Evolutionary conservation across 2,113 vertebrate genomes (phyloP).

Genomic region (Reinhardtius hippoglossoides): DNA sequence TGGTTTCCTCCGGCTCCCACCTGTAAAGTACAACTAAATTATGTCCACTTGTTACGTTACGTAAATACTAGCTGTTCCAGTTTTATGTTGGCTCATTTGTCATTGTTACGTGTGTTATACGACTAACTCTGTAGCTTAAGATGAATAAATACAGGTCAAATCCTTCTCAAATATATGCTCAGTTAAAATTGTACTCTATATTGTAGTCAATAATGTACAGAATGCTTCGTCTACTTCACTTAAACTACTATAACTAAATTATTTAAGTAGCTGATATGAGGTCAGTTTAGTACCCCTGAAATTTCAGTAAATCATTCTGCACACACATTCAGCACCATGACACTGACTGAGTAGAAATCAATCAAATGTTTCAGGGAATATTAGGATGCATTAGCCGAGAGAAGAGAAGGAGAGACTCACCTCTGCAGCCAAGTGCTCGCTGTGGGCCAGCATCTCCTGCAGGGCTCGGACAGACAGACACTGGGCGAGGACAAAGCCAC

Average conservation of each 20-base stretch:
- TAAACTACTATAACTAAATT: too few relatives aligned
- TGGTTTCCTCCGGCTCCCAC: slow-evolving; percentile 87
- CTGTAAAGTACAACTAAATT: slow-evolving; percentile 67
- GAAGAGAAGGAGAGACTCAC: slow-evolving; percentile 48
- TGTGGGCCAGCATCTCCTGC: slow-evolving; percentile 79
- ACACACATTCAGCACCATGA: background rate
- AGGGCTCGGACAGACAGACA: slow-evolving; percentile 84
- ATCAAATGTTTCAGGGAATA: background rate
- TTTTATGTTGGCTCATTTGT: background rate
- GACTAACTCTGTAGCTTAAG: too few relatives aligned
- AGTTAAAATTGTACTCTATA: background rate
- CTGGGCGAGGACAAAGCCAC: slow-evolving; percentile 79
- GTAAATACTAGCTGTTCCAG: background rate
- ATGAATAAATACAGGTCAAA: too few relatives aligned
- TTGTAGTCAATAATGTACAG: background rate
- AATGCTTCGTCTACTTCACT: background rate
- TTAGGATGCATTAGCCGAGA: background rate
- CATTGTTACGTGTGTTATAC: background rate
- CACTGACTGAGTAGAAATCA: background rate
- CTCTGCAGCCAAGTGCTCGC: slow-evolving; percentile 57
- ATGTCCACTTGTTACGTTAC: background rate
- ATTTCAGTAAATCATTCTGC: background rate
- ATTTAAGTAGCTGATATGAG: too few relatives aligned
- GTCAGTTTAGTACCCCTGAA: background rate
- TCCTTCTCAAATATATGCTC: background rate